Percentiles rank a stretch among this genome's conserved stretches.
Conservation (phyloP, 2,113 vertebrate genomes). For the Vireo altiloquus region DNA sequence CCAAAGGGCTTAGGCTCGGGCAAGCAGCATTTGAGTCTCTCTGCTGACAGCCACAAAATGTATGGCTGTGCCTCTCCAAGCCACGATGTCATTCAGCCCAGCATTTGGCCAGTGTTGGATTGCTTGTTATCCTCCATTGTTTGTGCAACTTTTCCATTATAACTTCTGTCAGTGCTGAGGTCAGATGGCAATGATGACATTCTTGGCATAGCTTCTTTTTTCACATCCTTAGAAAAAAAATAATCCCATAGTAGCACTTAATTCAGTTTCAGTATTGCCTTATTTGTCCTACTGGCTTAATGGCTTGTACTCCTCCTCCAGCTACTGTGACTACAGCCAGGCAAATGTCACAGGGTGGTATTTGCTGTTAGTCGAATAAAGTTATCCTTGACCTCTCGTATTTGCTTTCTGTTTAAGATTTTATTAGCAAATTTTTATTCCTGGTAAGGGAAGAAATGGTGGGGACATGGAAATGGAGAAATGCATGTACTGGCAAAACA, state of each 20-base stretch:
- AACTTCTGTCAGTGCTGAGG: conserved; percentile 8
- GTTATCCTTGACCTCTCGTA: background rate
- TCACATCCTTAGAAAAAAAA: conserved; percentile 23
- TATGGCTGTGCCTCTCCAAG: background rate
- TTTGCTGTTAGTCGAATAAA: background rate
- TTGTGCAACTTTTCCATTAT: conserved; percentile 28
- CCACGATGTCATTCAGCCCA: background rate
- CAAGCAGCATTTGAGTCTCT: background rate
- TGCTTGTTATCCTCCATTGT: background rate
- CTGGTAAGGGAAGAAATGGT: background rate
- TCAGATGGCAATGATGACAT: conserved; percentile 35
- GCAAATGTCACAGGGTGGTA: background rate
- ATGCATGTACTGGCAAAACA: background rate
- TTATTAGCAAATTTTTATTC: conserved; percentile 2
- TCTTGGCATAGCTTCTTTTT: conserved; percentile 30
- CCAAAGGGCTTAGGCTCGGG: background rate
- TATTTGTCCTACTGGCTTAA: conserved; percentile 49
- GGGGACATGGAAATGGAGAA: background rate
- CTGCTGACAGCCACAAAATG: background rate
- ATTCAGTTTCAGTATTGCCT: conserved; percentile 47
- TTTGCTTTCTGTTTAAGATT: background rate
- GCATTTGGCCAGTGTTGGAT: background rate
- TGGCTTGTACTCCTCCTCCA: background rate
- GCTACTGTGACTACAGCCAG: conserved; percentile 13
- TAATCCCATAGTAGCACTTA: conserved; percentile 42